Conservation (phyloP, 2,113 vertebrate species). For the Callocephalon fimbriatum region DNA sequence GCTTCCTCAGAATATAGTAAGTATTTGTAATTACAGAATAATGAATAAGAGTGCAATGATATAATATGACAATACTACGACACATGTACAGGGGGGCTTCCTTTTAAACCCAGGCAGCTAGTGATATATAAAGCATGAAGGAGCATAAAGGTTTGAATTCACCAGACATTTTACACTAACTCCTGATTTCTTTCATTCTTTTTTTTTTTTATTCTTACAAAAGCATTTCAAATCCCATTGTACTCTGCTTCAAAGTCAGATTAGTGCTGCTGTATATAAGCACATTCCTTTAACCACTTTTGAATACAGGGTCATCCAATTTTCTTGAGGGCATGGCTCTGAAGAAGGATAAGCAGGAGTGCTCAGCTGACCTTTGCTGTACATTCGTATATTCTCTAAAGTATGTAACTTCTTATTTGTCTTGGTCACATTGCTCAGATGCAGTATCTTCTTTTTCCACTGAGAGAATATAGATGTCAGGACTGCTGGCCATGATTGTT, state of each 20-base stretch:
- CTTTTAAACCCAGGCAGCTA: not conserved
- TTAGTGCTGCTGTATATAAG: not conserved
- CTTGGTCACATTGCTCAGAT: not conserved
- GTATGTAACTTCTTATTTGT: not conserved
- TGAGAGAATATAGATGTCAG: not conserved
- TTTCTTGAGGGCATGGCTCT: not conserved
- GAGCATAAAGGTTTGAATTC: not conserved
- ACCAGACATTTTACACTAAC: not conserved
- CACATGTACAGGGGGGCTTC: not conserved
- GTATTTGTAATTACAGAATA: not conserved
- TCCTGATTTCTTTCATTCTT: not conserved
- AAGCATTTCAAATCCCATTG: not conserved
- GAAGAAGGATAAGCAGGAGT: not conserved
- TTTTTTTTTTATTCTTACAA: not conserved
- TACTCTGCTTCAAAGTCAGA: conserved; percentile 2
- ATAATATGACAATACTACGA: not conserved
- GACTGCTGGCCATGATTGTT: not conserved
- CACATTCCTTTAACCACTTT: conserved; percentile 15
- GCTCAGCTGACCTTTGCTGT: not conserved
- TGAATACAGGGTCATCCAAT: not conserved
- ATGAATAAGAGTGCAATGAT: not conserved
- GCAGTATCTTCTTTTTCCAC: not conserved
- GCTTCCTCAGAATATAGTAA: not conserved
- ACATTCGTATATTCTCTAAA: not conserved
- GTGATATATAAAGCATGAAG: not conserved